Evolutionary conservation across 2,797 vertebrate species (phyloP).

Genomic region (Psittacula derbiana): DNA sequence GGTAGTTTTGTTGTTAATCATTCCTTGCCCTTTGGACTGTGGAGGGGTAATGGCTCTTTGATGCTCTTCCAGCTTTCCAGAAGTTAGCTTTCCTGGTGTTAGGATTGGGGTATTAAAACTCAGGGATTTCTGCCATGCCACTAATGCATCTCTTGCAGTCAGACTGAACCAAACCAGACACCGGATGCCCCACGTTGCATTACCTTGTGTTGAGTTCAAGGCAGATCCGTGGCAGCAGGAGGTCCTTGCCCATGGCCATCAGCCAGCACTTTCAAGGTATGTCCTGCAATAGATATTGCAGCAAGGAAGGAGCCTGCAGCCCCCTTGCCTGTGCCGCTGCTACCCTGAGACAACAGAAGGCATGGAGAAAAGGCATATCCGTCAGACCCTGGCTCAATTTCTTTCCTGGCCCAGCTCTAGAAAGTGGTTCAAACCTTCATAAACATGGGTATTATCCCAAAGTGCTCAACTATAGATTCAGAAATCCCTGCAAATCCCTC

Average conservation of each 20-base stretch:
- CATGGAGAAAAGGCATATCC: rapidly evolving
- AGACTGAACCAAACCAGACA: background rate
- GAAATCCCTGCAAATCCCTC: conserved; percentile 5
- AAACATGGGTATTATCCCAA: background rate
- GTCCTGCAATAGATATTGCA: background rate
- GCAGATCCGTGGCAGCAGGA: background rate
- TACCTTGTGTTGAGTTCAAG: rapidly evolving
- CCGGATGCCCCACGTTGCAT: rapidly evolving
- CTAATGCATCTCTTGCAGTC: background rate
- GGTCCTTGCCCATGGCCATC: background rate
- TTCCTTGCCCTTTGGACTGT: background rate
- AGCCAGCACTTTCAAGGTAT: background rate
- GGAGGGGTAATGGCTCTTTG: background rate
- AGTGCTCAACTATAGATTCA: background rate
- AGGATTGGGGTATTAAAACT: background rate
- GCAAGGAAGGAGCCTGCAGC: background rate
- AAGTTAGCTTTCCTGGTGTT: background rate
- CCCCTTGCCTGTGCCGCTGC: background rate
- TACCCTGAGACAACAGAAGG: background rate
- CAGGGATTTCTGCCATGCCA: background rate
- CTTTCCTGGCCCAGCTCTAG: background rate
- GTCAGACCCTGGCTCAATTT: background rate
- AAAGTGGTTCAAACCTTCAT: background rate
- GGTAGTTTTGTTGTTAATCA: background rate
- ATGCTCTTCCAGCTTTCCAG: background rate